Percentiles rank a stretch among this genome's conserved stretches.
These are phyloP conservation scores for Trichonephila clavata DNA, from an alignment of 1,140 invertebrate genomes.

Conservation along the genomic window DNA sequence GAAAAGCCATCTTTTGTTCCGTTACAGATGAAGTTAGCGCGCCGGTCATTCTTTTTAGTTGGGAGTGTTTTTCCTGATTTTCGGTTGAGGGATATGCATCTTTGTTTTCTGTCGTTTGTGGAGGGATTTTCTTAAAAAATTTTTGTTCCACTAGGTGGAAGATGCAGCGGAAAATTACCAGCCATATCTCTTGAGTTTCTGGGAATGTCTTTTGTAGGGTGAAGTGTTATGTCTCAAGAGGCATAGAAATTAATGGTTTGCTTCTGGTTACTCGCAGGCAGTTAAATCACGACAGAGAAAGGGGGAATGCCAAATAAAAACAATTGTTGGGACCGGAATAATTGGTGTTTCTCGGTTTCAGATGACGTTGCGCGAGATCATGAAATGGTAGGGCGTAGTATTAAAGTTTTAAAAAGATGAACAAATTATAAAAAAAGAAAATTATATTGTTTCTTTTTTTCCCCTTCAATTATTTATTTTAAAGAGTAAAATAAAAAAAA, in stretches of 20 bases:
- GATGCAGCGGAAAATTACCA: not conserved
- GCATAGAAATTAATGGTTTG: not conserved
- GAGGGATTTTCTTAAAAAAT: not conserved
- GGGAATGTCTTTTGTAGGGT: not conserved
- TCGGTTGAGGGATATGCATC: conserved; percentile 13
- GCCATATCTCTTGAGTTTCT: not conserved
- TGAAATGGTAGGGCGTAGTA: too few relatives aligned
- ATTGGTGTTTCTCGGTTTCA: too few relatives aligned
- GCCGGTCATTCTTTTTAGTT: not conserved
- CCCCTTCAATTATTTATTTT: too few relatives aligned
- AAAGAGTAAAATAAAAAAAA: too few relatives aligned
- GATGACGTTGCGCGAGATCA: too few relatives aligned
- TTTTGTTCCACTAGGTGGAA: not conserved
- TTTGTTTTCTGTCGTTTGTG: conserved; percentile 29
- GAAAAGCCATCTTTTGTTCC: conserved; percentile 65
- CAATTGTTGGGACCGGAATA: too few relatives aligned
- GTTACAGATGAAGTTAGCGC: not conserved
- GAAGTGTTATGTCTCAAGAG: not conserved
- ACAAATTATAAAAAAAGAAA: too few relatives aligned
- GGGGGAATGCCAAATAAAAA: too few relatives aligned
- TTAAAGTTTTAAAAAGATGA: too few relatives aligned
- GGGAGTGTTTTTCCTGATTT: not conserved
- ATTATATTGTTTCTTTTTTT: too few relatives aligned
- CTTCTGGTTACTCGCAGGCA: not conserved
- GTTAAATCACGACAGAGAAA: not conserved